Base-by-base conservation (phyloP, 1,140 invertebrate genomes). In the Copidosoma floridanum region DNA sequence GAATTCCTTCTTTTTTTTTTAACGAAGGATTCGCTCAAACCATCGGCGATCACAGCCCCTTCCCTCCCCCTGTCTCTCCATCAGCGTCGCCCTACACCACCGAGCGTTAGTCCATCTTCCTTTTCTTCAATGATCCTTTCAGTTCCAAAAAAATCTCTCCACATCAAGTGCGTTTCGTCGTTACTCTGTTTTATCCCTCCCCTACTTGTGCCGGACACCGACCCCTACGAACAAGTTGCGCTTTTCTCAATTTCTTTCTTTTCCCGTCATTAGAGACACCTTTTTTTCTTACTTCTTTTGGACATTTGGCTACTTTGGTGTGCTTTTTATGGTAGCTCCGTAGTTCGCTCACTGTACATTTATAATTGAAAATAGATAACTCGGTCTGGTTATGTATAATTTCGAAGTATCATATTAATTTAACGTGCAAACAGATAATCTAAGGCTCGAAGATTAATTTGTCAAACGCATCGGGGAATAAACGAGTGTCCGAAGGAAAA, bases 21-120 rank as follows among this genome's bases (percentile, higher is more conserved):
- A 78, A 79, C 76, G 77, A 79, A 79, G 75, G 75, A 78, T 78
- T 74, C 77, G 77, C 77, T 12, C 76, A 79, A 78, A 79, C 76
- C 76, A 12, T 78, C 73, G 77, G 72, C 76, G 78, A 75, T 79
- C 77, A 79, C 78, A 79, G 77, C 75, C 76, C 77, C 71, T 69
- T 73, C 52, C 32, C 23, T n/a, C 57, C 46, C 56, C 54, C 71
- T 72, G 71, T 76, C 78, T 79, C 75, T 76, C 77, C 74, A 71
- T 76, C 76, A n/a, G n/a, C n/a, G n/a, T n/a, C n/a, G n/a, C n/a
- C n/a, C n/a, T n/a, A n/a, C n/a, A n/a, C n/a, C n/a, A n/a, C n/a
- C n/a, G n/a, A n/a, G 74, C 71, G 74, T 78, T 77, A 74, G 73
- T 74, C 73, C 71, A 74, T 62, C 56, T 79, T 78, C 73, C 74